Evolutionary conservation across 2,113 vertebrate genomes (phyloP).

Genomic region (Ramphastos sulfuratus): DNA sequence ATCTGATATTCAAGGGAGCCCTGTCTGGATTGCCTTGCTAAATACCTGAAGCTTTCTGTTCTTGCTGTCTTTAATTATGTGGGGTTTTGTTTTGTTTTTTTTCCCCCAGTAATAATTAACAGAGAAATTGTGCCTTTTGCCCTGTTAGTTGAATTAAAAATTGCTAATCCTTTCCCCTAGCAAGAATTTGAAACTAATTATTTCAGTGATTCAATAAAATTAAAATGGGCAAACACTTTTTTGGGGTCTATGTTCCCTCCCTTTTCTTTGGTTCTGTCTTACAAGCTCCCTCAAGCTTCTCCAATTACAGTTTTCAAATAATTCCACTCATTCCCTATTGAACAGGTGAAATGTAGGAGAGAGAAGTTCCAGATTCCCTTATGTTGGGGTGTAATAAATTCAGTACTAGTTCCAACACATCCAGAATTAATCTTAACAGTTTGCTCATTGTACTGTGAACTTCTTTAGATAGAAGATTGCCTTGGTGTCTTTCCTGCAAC

Average conservation of each 20-base stretch:
- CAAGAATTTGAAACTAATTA: background rate
- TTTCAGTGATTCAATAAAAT: background rate
- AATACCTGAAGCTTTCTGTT: background rate
- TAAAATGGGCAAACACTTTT: background rate
- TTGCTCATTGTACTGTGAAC: conserved; percentile 12
- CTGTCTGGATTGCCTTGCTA: background rate
- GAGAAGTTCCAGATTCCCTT: background rate
- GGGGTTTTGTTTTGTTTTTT: background rate
- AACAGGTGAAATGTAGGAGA: conserved; percentile 24
- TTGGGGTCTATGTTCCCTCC: background rate
- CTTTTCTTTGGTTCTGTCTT: background rate
- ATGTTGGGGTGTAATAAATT: background rate
- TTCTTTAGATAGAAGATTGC: conserved; percentile 8
- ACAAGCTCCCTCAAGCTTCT: background rate
- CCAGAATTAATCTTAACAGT: background rate
- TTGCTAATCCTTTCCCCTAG: background rate
- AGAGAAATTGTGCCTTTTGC: background rate
- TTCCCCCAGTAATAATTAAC: background rate
- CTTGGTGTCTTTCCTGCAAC: conserved; percentile 7
- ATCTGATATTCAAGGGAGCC: background rate
- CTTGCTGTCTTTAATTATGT: background rate
- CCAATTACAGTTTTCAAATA: background rate
- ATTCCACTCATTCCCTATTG: background rate
- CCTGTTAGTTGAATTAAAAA: background rate
- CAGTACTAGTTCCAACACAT: background rate